Evolutionary conservation across 2,797 vertebrate species (phyloP).

Genomic region (Triplophysa bombifrons): DNA sequence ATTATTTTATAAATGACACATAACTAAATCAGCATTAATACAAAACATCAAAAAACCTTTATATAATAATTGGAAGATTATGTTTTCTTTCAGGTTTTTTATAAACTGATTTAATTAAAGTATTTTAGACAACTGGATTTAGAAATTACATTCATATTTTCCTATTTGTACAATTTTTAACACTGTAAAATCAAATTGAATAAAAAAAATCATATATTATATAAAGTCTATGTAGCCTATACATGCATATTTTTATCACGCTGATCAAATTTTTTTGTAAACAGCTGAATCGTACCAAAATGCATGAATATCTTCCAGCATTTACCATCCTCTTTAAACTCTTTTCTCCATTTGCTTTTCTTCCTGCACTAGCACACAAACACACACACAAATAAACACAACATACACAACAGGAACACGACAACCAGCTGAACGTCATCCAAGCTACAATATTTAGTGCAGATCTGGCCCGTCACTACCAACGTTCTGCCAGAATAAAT

Average conservation of each 20-base stretch:
- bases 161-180: background rate
- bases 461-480: slow-evolving; percentile 47
- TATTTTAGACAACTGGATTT: background rate
- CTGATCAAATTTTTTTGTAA: background rate
- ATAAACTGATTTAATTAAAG: background rate
- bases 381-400: too few relatives aligned
- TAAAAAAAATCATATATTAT: too few relatives aligned
- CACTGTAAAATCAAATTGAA: background rate
- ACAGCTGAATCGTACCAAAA: background rate
- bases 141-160: background rate
- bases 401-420: background rate
- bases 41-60: background rate
- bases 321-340: slow-evolving; percentile 1
- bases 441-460: slow-evolving; percentile 48
- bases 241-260: background rate
- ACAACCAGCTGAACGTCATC: slow-evolving; percentile 58
- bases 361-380: background rate
- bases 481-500: slow-evolving; percentile 41
- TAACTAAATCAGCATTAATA: background rate
- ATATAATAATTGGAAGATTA: background rate
- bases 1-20: background rate
- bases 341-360: background rate
- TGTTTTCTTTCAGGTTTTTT: background rate
- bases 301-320: background rate
- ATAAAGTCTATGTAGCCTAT: background rate